Percentiles rank a stretch among this genome's conserved stretches.
Conservation (phyloP, 1,140 invertebrate species). For the Procambarus virginalis region DNA sequence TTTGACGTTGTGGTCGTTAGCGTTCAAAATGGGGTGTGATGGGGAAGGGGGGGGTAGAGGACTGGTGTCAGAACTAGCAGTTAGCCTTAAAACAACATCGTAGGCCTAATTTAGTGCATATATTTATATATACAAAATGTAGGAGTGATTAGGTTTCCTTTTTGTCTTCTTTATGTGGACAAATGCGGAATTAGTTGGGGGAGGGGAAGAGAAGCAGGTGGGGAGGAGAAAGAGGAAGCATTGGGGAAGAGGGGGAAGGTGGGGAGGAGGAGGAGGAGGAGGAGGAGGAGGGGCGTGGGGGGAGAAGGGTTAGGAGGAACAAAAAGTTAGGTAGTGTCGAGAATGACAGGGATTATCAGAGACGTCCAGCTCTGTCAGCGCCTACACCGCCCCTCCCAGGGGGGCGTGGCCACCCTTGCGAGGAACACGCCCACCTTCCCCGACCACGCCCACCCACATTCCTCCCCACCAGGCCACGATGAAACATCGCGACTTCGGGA, state of each 20-base stretch:
- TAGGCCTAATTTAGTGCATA: no score
- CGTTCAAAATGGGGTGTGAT: no score
- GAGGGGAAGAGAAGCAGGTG: neutral
- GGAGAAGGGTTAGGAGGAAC: neutral
- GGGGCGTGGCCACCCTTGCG: conserved; percentile 18
- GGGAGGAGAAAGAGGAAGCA: neutral
- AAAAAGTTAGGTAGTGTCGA: conserved; percentile 42
- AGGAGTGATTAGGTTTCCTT: no score
- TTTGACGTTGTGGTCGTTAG: no score
- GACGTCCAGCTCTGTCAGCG: conserved; percentile 10
- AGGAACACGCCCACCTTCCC: conserved; percentile 16
- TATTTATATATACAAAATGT: no score
- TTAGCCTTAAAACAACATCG: no score
- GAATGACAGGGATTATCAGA: conserved; percentile 58
- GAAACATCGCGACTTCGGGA: neutral
- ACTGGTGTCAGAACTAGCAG: no score
- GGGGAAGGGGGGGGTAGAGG: no score
- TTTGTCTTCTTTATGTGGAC: neutral
- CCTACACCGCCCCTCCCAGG: conserved; percentile 36
- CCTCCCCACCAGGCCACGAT: neutral
- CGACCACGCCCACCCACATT: neutral
- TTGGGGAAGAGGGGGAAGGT: neutral
- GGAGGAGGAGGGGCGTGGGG: neutral
- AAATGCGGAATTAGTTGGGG: neutral
- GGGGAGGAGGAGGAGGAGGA: neutral